These are phyloP conservation scores for Lampris megalopsis DNA, from an alignment of 2,113 vertebrate species.

Conservation along the genomic window DNA sequence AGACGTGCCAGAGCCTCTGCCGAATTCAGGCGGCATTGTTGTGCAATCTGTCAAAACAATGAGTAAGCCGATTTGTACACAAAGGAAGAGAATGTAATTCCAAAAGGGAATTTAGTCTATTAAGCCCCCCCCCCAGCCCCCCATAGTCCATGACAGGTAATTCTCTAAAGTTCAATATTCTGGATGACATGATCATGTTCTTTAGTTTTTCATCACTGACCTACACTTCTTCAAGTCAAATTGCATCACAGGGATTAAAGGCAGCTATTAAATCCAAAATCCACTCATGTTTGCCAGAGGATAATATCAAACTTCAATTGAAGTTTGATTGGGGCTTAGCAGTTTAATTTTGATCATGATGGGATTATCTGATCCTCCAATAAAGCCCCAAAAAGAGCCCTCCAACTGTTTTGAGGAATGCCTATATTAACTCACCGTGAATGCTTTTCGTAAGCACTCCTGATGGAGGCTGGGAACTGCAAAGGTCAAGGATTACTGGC, in stretches of 20 bases:
- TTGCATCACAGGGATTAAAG: conserved; percentile 79
- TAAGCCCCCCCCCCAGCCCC: conserved; percentile 39
- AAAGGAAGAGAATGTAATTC: conserved; percentile 65
- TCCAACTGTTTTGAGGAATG: conserved; percentile 52
- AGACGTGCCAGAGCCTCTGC: conserved; percentile 39
- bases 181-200: conserved; percentile 71
- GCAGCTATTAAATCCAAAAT: conserved; percentile 81
- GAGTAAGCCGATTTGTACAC: conserved; percentile 68
- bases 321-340: conserved; percentile 68
- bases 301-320: conserved; percentile 82
- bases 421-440: conserved; percentile 63
- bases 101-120: conserved; percentile 49
- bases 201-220: conserved; percentile 66
- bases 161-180: conserved; percentile 68
- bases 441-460: conserved; percentile 63
- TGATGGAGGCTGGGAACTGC: conserved; percentile 65
- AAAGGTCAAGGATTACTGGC: conserved; percentile 67
- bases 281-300: conserved; percentile 78
- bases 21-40: conserved; percentile 63
- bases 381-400: conserved; percentile 66
- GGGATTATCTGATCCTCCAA: conserved; percentile 76
- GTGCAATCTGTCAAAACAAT: conserved; percentile 72
- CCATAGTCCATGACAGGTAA: conserved; percentile 59
- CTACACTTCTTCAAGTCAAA: conserved; percentile 62
- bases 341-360: conserved; percentile 78